Percentiles rank a stretch among this genome's conserved stretches.
phyloP scores from a whole-genome alignment of 2,797 vertebrate genomes.

The Rhinatrema bivittatum region DNA sequence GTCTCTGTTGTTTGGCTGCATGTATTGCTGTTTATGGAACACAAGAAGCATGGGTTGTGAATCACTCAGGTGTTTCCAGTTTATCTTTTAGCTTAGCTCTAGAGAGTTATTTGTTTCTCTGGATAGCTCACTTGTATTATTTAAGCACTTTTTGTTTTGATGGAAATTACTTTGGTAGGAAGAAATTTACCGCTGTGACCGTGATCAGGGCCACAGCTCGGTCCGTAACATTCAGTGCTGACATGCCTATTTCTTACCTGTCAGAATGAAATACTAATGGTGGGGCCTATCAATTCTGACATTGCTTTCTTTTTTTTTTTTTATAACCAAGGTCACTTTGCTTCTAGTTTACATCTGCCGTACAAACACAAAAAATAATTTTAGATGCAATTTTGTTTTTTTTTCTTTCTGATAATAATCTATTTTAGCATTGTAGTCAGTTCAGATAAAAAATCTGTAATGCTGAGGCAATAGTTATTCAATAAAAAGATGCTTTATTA shows the following conservation, averaged over 20 bases:
- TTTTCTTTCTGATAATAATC: conserved; percentile 20
- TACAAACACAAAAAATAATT: conserved; percentile 40
- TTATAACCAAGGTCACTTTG: conserved; percentile 55
- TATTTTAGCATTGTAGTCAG: conserved; percentile 14
- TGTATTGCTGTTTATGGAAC: no score
- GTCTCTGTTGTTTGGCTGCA: no score
- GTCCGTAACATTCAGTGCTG: conserved; percentile 60
- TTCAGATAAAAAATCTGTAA: conserved; percentile 25
- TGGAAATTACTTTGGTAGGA: conserved; percentile 49
- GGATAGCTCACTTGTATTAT: conserved; percentile 32
- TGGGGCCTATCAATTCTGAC: conserved; percentile 48
- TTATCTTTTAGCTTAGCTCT: conserved; percentile 12
- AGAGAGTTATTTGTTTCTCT: conserved; percentile 26
- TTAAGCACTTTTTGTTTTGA: conserved; percentile 47
- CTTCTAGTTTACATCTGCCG: conserved; percentile 44
- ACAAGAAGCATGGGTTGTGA: no score
- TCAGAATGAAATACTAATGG: conserved; percentile 72
- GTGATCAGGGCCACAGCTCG: conserved; percentile 43
- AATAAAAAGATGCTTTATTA: no score
- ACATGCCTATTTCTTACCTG: conserved; percentile 82
- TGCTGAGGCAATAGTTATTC: no score
- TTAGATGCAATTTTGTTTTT: conserved; percentile 18
- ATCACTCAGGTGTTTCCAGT: no score
- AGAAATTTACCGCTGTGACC: conserved; percentile 44
- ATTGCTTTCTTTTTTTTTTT: conserved; percentile 48